These are phyloP conservation scores for Chrysaora quinquecirrha DNA, from an alignment of 30 jellyfish, hydroid and myxozoan species.

Conservation along the genomic window DNA sequence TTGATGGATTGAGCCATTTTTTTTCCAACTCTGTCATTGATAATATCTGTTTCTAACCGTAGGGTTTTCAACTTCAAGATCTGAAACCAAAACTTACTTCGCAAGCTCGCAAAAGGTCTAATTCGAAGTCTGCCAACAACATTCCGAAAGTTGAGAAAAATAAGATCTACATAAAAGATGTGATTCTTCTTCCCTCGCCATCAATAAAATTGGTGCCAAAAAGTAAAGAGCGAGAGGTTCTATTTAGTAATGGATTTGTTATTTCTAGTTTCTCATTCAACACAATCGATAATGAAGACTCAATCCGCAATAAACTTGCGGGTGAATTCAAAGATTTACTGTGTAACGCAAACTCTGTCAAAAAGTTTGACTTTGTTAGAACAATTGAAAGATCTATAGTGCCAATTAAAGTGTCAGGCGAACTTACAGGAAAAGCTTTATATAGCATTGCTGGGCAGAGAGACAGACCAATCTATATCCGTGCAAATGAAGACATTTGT, in stretches of 20 bases:
- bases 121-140: too few relatives aligned
- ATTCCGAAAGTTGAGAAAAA: too few relatives aligned
- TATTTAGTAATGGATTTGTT: neutral
- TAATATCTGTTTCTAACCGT: too few relatives aligned
- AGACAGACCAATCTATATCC: constrained; percentile 20
- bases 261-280: neutral
- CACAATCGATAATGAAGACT: neutral
- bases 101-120: too few relatives aligned
- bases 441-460: constrained; percentile 22
- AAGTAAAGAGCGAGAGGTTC: neutral
- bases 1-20: neutral
- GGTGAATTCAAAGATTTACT: neutral
- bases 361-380: constrained; percentile 33
- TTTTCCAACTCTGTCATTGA: too few relatives aligned
- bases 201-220: neutral
- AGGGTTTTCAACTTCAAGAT: too few relatives aligned
- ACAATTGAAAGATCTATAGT: constrained; percentile 16
- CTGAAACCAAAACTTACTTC: too few relatives aligned
- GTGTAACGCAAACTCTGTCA: neutral
- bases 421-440: constrained; percentile 5
- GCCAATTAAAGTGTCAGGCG: constrained; percentile 15
- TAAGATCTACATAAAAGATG: neutral
- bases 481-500: constrained; percentile 13
- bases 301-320: neutral
- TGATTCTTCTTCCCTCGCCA: neutral